Conservation (phyloP, 2,888 invertebrate species). For the Lymantria dispar region DNA sequence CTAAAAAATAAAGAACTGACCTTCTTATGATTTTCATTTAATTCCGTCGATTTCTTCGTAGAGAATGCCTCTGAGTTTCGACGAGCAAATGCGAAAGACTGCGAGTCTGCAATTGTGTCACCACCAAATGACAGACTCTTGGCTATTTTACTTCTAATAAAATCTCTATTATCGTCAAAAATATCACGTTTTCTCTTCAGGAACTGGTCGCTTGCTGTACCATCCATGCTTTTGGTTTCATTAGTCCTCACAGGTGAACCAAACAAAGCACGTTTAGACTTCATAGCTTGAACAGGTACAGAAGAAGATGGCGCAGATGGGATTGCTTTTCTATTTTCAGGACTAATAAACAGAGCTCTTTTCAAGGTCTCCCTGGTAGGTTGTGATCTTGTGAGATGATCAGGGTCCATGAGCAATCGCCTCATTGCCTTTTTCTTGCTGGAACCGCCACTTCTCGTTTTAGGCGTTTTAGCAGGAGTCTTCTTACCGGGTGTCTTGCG, state of each 20-base stretch:
- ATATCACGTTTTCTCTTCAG: slow-evolving; percentile 76
- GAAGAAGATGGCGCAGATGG: slow-evolving; percentile 57
- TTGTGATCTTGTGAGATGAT: slow-evolving; percentile 54
- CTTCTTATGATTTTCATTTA: slow-evolving; percentile 85
- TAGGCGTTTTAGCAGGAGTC: slow-evolving; percentile 82
- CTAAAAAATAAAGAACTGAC: slow-evolving; percentile 46
- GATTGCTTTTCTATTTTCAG: slow-evolving; percentile 71
- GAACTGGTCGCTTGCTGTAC: slow-evolving; percentile 56
- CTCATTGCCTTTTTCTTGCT: slow-evolving; percentile 82
- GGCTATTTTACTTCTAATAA: slow-evolving; percentile 71
- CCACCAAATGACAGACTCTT: slow-evolving; percentile 84
- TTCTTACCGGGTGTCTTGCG: slow-evolving; percentile 76
- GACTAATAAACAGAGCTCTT: slow-evolving; percentile 89
- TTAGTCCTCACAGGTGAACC: slow-evolving; percentile 77
- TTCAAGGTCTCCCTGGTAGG: slow-evolving; percentile 82
- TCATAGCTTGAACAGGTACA: slow-evolving; percentile 74
- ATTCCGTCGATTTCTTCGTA: slow-evolving; percentile 63
- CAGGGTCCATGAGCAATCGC: slow-evolving; percentile 68
- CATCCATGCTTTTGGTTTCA: slow-evolving; percentile 67
- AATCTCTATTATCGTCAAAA: slow-evolving; percentile 56
- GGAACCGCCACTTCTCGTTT: slow-evolving; percentile 82
- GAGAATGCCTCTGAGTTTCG: slow-evolving; percentile 63
- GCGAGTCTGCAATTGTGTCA: slow-evolving; percentile 50
- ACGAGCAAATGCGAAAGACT: slow-evolving; percentile 49
- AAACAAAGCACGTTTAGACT: slow-evolving; percentile 86